A percentile compares a stretch with the other conserved stretches of the same genome.
These are phyloP conservation scores for Leucophenga montana DNA, from an alignment of 2,888 invertebrate species.

Conservation along the genomic window DNA sequence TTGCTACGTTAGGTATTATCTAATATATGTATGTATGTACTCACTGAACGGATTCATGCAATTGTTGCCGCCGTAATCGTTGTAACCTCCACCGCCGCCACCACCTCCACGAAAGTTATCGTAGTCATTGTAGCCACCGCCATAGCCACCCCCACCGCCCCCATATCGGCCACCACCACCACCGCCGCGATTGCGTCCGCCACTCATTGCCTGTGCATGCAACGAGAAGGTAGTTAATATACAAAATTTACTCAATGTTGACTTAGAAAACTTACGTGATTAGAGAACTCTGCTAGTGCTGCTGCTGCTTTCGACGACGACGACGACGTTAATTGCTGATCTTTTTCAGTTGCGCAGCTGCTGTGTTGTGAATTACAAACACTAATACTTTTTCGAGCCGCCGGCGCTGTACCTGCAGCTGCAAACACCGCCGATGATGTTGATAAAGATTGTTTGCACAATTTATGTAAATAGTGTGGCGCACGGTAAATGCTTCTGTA, in stretches of 20 bases:
- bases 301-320: conserved; percentile 31
- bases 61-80: conserved; percentile 54
- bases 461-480: conserved; percentile 48
- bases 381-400: conserved; percentile 5
- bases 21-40: conserved; percentile 35
- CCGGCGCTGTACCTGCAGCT: conserved; percentile 21
- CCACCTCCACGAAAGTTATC: conserved; percentile 49
- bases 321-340: conserved; percentile 27
- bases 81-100: conserved; percentile 48
- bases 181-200: conserved; percentile 59
- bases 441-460: conserved; percentile 41
- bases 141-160: conserved; percentile 41
- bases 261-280: conserved; percentile 59
- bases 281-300: conserved; percentile 41
- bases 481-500: conserved; percentile 56
- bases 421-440: neutral
- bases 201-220: conserved; percentile 60
- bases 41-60: conserved; percentile 61
- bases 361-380: conserved; percentile 23
- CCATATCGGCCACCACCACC: conserved; percentile 44
- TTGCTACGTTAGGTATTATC: neutral
- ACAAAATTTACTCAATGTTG: neutral
- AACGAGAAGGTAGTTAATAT: neutral
- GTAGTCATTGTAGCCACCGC: conserved; percentile 53
- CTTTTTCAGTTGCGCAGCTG: conserved; percentile 17